Evolutionary conservation across 2,888 invertebrate species (phyloP).

Genomic region (Polylopha cassiicola): DNA sequence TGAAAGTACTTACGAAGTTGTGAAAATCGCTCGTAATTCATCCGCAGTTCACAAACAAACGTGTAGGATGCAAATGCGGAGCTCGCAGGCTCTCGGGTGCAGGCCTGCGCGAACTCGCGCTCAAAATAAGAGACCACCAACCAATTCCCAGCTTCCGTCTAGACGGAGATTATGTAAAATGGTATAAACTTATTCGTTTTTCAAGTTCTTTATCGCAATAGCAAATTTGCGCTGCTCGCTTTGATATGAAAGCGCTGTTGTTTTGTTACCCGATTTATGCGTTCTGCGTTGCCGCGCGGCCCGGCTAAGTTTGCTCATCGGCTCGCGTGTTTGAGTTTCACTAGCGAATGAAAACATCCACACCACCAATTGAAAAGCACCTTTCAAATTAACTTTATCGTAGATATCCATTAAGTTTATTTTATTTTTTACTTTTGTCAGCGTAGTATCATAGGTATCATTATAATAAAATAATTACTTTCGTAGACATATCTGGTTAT

Average conservation of each 20-base stretch:
- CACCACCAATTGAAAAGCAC: too few relatives aligned
- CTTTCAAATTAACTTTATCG: too few relatives aligned
- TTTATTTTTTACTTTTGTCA: too few relatives aligned
- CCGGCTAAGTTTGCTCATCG: conserved; percentile 37
- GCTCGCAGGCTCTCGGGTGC: conserved; percentile 28
- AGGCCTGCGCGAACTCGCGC: conserved; percentile 31
- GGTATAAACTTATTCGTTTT: conserved; percentile 59
- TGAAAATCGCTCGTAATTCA: conserved; percentile 51
- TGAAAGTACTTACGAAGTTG: conserved; percentile 45
- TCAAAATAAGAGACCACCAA: conserved; percentile 31
- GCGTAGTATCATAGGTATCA: too few relatives aligned
- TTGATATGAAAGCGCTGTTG: conserved; percentile 48
- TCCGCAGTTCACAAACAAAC: conserved; percentile 45
- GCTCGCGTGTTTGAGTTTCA: conserved; percentile 31
- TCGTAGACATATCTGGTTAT: background rate
- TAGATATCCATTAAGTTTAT: too few relatives aligned
- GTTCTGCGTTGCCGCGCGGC: conserved; percentile 41
- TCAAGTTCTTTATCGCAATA: conserved; percentile 47
- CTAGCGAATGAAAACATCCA: conserved; percentile 35
- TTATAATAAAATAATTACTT: too few relatives aligned
- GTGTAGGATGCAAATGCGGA: conserved; percentile 48
- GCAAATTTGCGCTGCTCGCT: conserved; percentile 51
- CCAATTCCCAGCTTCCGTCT: conserved; percentile 62
- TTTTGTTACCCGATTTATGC: conserved; percentile 51
- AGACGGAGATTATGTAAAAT: conserved; percentile 72